These are phyloP conservation scores for Lytechinus variegatus DNA, from an alignment of 35 echinoderm and acorn worm genomes.

Conservation along the genomic window DNA sequence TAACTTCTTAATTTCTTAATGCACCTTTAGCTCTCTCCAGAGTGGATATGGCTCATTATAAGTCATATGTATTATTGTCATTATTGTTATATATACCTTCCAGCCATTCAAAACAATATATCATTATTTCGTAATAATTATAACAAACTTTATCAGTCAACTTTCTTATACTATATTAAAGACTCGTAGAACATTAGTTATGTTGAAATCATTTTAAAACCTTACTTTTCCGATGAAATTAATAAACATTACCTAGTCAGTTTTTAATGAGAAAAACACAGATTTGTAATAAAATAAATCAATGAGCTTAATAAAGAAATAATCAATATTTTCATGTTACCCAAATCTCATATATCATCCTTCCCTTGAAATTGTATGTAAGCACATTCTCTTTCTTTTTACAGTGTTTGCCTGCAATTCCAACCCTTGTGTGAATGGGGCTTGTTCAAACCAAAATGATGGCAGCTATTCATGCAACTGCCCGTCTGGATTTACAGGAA, in stretches of 20 bases:
- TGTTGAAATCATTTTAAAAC: too few relatives aligned
- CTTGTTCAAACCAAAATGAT: conserved; percentile 16
- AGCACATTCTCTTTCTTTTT: neutral
- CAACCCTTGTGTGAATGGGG: conserved; percentile 42
- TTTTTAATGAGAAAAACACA: neutral
- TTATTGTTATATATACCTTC: too few relatives aligned
- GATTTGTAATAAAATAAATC: neutral
- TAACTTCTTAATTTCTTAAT: too few relatives aligned
- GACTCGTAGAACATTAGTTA: too few relatives aligned
- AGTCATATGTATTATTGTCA: too few relatives aligned
- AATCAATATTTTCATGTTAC: neutral
- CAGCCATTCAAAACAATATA: too few relatives aligned
- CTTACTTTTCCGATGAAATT: too few relatives aligned
- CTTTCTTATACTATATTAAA: too few relatives aligned
- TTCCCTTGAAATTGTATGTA: neutral
- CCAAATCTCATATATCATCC: neutral
- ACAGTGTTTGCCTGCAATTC: conserved; percentile 20
- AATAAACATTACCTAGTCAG: neutral
- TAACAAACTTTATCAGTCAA: too few relatives aligned
- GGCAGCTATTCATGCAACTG: conserved; percentile 59
- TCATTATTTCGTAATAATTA: too few relatives aligned
- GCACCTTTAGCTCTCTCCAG: too few relatives aligned
- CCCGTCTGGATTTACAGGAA: conserved; percentile 57
- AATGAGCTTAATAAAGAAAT: neutral
- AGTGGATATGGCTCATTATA: too few relatives aligned